These are phyloP conservation scores for Zalophus californianus DNA, from an alignment of 2,797 vertebrate species.

Conservation along the genomic window DNA sequence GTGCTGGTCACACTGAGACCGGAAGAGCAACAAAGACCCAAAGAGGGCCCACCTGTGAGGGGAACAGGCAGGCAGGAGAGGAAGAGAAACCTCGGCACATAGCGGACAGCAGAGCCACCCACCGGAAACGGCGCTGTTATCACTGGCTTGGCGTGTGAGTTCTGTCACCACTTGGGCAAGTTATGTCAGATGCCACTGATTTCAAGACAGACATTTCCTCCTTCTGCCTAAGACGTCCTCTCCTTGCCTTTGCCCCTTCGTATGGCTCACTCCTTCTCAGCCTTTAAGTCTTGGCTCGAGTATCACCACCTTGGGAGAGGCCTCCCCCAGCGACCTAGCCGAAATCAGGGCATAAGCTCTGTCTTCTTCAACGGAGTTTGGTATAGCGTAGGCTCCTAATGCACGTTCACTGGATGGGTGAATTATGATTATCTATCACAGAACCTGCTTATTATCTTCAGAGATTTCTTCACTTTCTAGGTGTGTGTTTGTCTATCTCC, in stretches of 20 bases:
- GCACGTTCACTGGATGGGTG: background rate
- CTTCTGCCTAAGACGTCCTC: background rate
- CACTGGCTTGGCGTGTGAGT: background rate
- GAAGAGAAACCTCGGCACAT: background rate
- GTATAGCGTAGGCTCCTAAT: background rate
- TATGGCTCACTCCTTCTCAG: background rate
- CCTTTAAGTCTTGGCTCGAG: background rate
- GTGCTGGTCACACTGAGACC: background rate
- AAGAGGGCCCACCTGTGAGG: background rate
- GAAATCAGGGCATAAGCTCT: background rate
- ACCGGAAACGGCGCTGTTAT: background rate
- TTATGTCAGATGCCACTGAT: background rate
- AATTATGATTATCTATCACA: background rate
- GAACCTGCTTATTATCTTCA: background rate
- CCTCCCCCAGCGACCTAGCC: background rate
- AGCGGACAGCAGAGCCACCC: accelerated
- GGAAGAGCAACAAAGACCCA: background rate
- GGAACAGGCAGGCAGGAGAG: background rate
- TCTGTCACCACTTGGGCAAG: background rate
- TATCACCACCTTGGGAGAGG: conserved; percentile 9
- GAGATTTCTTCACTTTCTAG: background rate
- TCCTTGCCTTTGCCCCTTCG: background rate
- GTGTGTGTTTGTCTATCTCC: background rate
- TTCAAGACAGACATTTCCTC: background rate
- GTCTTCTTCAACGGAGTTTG: background rate